Evolutionary conservation across 2,797 vertebrate species (phyloP).

Genomic region (Alosa sapidissima): DNA sequence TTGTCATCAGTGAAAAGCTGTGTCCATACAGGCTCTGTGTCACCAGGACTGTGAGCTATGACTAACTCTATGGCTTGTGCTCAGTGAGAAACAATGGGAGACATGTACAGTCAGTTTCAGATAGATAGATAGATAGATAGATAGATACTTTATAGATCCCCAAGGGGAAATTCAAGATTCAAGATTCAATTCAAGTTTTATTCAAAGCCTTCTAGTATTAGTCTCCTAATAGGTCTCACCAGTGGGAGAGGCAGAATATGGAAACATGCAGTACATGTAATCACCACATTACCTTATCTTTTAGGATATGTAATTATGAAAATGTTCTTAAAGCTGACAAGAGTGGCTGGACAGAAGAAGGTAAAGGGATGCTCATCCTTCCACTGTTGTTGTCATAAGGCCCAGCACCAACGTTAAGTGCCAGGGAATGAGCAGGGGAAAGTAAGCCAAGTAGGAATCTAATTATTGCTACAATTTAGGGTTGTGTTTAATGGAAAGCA

Average conservation of each 20-base stretch:
- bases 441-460: conserved; percentile 52
- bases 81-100: neutral
- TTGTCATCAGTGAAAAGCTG: neutral
- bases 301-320: neutral
- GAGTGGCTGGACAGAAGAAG: neutral
- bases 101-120: neutral
- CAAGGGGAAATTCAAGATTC: no score
- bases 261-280: neutral
- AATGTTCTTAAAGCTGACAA: neutral
- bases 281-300: neutral
- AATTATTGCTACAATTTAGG: conserved; percentile 65
- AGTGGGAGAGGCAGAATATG: neutral
- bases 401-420: conserved; percentile 52
- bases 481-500: conserved; percentile 69
- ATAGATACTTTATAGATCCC: no score
- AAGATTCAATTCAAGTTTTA: neutral
- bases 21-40: neutral
- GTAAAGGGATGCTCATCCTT: neutral
- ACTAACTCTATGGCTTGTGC: neutral
- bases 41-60: neutral
- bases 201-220: neutral
- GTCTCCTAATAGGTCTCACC: neutral
- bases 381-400: neutral
- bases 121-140: no score
- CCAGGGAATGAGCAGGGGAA: conserved; percentile 48